These are phyloP conservation scores for Pinctada fucata DNA, from an alignment of 2,888 invertebrate species.

Conservation along the genomic window DNA sequence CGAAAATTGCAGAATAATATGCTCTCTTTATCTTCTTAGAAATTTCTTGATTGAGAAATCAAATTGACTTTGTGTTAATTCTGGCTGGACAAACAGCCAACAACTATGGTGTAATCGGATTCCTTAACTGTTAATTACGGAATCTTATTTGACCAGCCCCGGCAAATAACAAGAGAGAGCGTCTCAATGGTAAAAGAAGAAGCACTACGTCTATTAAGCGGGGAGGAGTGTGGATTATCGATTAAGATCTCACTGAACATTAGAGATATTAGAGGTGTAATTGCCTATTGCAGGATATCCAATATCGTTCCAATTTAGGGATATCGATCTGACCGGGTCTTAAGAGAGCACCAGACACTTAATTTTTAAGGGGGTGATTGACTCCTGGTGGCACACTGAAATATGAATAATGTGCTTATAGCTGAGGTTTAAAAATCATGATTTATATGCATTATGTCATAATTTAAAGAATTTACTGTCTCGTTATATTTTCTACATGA, in stretches of 20 bases:
- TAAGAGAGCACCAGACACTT: too few species aligned
- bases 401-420: too few species aligned
- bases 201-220: slow-evolving; percentile 13
- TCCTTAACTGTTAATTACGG: not conserved
- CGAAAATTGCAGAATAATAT: too few species aligned
- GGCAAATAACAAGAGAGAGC: not conserved
- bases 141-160: not conserved
- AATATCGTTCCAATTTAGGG: slow-evolving; percentile 20
- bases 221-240: slow-evolving; percentile 21
- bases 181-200: not conserved
- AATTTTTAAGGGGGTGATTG: too few species aligned
- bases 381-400: too few species aligned
- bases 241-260: slow-evolving; percentile 18
- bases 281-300: slow-evolving; percentile 20
- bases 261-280: slow-evolving; percentile 32
- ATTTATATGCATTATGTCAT: too few species aligned
- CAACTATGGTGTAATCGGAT: not conserved
- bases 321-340: not conserved
- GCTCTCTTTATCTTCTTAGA: too few species aligned
- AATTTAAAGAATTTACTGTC: too few species aligned
- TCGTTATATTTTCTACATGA: too few species aligned
- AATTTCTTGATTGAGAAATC: not conserved
- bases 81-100: not conserved
- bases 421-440: too few species aligned
- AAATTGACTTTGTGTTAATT: not conserved